phyloP scores from a whole-genome alignment of 2,113 vertebrate genomes.

The Origma solitaria region DNA sequence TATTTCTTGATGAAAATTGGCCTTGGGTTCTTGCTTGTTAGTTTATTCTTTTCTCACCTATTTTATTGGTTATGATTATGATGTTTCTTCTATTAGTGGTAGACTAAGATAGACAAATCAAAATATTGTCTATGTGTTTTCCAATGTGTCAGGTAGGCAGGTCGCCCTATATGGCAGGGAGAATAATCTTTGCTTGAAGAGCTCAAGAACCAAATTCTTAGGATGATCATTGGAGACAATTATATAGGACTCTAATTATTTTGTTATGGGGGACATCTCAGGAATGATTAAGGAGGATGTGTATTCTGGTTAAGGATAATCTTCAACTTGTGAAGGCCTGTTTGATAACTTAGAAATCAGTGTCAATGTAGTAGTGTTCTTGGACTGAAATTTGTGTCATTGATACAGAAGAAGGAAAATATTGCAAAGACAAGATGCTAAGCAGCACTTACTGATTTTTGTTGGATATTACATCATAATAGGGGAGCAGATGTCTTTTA shows the following conservation, averaged over 20 bases:
- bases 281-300: background rate
- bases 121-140: background rate
- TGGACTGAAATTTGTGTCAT: background rate
- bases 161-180: background rate
- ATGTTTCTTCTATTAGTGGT: background rate
- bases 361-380: background rate
- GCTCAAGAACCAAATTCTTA: background rate
- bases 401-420: background rate
- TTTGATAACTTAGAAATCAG: background rate
- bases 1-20: background rate
- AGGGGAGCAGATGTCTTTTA: background rate
- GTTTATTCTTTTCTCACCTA: background rate
- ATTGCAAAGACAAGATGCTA: background rate
- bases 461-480: background rate
- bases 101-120: background rate
- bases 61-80: background rate
- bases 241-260: background rate
- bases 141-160: background rate
- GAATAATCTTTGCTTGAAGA: background rate
- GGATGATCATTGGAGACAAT: background rate
- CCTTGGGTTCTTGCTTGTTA: background rate
- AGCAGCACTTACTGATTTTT: background rate
- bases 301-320: background rate
- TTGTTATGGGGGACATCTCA: background rate
- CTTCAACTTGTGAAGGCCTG: background rate